Base-by-base conservation (phyloP, 1,140 invertebrate species). In the Pogonognathellus flavescens region DNA sequence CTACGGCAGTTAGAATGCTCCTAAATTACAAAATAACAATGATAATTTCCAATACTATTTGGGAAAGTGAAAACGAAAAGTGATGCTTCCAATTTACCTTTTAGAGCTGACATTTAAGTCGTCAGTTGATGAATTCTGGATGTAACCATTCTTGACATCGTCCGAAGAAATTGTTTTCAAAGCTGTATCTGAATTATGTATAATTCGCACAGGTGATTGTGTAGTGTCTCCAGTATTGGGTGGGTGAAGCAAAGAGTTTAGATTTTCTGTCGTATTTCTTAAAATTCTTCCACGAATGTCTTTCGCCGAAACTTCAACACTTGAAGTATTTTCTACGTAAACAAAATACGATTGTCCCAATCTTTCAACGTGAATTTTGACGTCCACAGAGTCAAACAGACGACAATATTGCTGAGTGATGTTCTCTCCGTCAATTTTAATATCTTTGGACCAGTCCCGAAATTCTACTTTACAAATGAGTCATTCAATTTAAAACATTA, bases 261-360 rank as follows among this genome's bases (percentile, higher is more conserved):
- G 25, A 50, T 50, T 50, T 49, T 49, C 70, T 18, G 11, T 57
- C 2, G 16, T 3, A 81, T 81, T 25, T 55, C 20, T 11, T 14
- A 11, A 50, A 82, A 94, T 91, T 80, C 94, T 89, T 84, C 92
- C 93, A 88, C 94, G 91, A 52, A 95, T 94, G 88, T 95, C 94
- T 85, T 93, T 93, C 7, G 94, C 94, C 11, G 93, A 94, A 11
- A 95, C 92, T 90, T 95, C 94, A 2, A 93, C 91, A 88, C 93
- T 90, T 84, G 93, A 94, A 49, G 94, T 93, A 11, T 94, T 93
- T 86, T 94, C 93, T 50, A 95, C 91, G 53, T 90, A 91, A 18
- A 95, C 90, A 85, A 85, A 84, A 80, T 87, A 92, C 4, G 93
- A 93, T 85, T 93, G 92, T 82, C 92, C 92, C 53, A 86, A 55